Evolutionary conservation across 2,113 vertebrate species (phyloP), one percentile per base, ranked within the genome.

Genomic region (Peromyscus maniculatus): DNA sequence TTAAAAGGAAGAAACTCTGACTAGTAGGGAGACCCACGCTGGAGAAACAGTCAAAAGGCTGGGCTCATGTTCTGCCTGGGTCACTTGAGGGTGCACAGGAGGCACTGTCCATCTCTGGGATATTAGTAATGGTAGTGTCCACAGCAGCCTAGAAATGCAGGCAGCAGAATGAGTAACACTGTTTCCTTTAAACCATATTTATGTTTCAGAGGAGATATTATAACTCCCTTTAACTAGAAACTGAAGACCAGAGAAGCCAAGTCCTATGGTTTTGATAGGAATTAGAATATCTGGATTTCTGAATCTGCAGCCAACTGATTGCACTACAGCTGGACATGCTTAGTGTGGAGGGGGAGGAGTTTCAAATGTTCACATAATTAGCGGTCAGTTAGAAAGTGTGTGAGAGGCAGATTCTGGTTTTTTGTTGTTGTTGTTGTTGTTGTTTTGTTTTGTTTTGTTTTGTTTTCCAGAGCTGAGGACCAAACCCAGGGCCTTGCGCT

Each of bases 1-100:
- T 94, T 59, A 87, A 93, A 89, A 77, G 66, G 91, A 78, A 33
- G 59, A 87, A 96, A 66, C 75, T 64, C 52, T 64, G 52, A 86
- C 33, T 33, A 17, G 19, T 9, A 46, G 36, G 33, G 66, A 88
- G 67, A 94, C 71, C 39, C 62, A 21, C 4, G 0, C 24, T 79
- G 66, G 77, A 89, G 67, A 46, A 96, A 52, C 46, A 62, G 64
- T 86, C 19, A 64, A 67, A 57, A 91, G 52, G 84, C 77, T 28
- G 22, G 55, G 36, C 62, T 94, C 24, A 21, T 36, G 19, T 36
- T 97, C 93, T 55, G 36, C 43, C 78, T 87, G 80, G 77, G 87
- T 89, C 82, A 69, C 17, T 82, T 67, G 88, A 91, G 64, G 90
- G 21, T n/a, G 31, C 69, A 28, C 46, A 59, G 69, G 57, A 55